Base-by-base conservation (phyloP, 2,888 invertebrate genomes). In the Lampropteryx suffumata region DNA sequence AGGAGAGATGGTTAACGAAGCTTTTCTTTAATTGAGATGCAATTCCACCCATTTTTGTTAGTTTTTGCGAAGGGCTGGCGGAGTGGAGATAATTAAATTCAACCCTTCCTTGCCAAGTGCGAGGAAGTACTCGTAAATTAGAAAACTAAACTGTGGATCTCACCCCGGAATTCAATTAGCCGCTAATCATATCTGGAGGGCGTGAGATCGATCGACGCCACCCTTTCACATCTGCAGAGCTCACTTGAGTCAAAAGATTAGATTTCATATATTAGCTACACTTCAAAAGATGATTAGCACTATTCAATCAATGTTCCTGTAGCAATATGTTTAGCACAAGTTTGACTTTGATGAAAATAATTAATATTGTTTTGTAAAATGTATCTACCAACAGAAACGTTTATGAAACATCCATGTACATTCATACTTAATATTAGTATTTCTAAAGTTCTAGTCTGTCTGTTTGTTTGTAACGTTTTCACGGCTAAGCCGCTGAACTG, bases 121-220 rank as follows among this genome's bases (percentile, higher is more conserved):
- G 79, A 84, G 81, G 82, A 82, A 82, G 88, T 83, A 79, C 85
- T 79, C 84, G 86, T 83, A 88, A 88, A 90, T 89, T 89, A 84
- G 87, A 89, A 89, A 89, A 90, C 89, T 89, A 89, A 90, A 89
- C 90, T 87, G 80, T 77, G 84, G 82, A 84, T 86, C 86, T 82
- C 88, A 80, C 85, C 87, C 88, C 82, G 79, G 73, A 79, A 88
- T 90, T 89, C 86, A 89, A 90, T 90, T 89, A 89, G 85, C 79
- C 79, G 79, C 84, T 90, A 90, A 90, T 89, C 90, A 90, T 89
- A 90, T 90, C 83, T 89, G 76, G 82, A 86, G 89, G 89, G 89
- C 82, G 86, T 84, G 78, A 83, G 81, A 86, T 89, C 88, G 87
- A 89, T 86, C 71, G 74, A 55, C 62, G 59, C 64, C 69, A 73